Percentiles rank a stretch among this genome's conserved stretches.
These are phyloP conservation scores for Subacronicta megacephala DNA, from an alignment of 2,888 invertebrate species.

Conservation along the genomic window DNA sequence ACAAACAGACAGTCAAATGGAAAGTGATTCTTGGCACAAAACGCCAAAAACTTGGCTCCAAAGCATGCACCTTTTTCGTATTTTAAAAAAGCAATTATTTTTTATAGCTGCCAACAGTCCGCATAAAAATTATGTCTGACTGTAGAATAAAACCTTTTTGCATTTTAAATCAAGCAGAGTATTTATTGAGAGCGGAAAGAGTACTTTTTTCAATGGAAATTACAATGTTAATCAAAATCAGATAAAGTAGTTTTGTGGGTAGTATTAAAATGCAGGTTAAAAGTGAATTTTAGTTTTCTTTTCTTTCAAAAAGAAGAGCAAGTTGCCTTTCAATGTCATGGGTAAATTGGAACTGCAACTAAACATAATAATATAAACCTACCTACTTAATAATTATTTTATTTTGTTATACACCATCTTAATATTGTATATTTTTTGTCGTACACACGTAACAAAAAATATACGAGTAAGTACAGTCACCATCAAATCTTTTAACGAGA, in stretches of 20 bases:
- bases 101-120: neutral
- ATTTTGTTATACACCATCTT: no score
- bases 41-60: neutral
- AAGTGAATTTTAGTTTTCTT: neutral
- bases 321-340: no score
- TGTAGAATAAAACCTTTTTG: slow-evolving; percentile 40
- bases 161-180: slow-evolving; percentile 43
- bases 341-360: no score
- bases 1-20: neutral
- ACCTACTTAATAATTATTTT: no score
- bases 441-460: no score
- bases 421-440: no score
- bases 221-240: slow-evolving; percentile 36
- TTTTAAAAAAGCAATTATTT: slow-evolving; percentile 11
- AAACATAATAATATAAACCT: no score
- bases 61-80: neutral
- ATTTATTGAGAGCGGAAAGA: slow-evolving; percentile 37
- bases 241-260: slow-evolving; percentile 12
- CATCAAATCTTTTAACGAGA: no score
- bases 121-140: slow-evolving; percentile 19
- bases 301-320: no score
- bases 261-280: slow-evolving; percentile 8
- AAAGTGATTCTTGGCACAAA: neutral
- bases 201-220: slow-evolving; percentile 27
- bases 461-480: no score